A percentile compares a stretch with the other conserved stretches of the same genome.
These are phyloP conservation scores for Dasyornis broadbenti DNA, from an alignment of 2,113 vertebrate genomes.

Conservation along the genomic window DNA sequence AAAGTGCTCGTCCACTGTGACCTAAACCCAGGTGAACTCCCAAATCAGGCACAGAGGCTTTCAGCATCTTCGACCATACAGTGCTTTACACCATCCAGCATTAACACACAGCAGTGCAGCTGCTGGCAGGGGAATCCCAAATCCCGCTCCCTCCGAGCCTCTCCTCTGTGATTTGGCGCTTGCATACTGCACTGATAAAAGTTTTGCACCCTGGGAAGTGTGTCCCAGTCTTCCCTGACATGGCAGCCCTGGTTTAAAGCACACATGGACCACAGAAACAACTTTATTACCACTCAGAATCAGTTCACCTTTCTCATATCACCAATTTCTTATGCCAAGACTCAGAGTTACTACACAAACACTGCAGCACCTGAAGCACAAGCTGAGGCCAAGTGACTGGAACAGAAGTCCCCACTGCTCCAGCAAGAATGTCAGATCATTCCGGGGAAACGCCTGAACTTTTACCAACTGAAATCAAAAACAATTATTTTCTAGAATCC, in stretches of 20 bases:
- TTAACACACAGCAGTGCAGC: neutral
- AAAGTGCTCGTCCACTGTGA: neutral
- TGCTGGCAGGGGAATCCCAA: neutral
- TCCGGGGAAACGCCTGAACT: neutral
- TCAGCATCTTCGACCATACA: neutral
- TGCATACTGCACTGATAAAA: neutral
- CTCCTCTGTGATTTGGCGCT: neutral
- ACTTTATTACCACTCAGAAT: neutral
- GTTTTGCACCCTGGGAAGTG: neutral
- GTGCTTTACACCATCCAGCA: neutral
- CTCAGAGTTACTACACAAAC: neutral
- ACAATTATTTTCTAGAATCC: neutral
- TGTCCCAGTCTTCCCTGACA: neutral
- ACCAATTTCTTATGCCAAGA: no score
- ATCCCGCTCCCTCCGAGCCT: neutral
- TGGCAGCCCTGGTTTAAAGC: neutral
- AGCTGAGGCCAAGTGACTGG: neutral
- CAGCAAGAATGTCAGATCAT: neutral
- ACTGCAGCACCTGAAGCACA: fast-evolving
- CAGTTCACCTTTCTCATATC: neutral
- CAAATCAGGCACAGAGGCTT: neutral
- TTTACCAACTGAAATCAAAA: neutral
- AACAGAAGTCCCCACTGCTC: neutral
- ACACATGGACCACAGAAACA: neutral
- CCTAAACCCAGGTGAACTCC: neutral